Conservation (phyloP, 2,888 invertebrate species). For the Drosophila trichaetosa region DNA sequence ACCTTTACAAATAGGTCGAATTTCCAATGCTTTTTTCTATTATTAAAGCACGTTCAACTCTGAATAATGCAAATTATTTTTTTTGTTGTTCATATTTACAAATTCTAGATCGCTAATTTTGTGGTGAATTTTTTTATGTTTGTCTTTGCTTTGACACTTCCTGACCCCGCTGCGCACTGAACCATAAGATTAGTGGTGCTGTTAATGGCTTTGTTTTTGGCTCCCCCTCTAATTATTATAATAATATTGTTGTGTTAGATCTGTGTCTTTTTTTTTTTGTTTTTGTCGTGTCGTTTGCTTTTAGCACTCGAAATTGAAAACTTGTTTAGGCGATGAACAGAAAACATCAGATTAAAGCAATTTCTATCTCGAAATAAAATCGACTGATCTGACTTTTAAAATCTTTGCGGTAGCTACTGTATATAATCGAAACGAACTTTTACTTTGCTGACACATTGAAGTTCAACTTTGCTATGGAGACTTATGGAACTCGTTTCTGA, state of each 20-base stretch:
- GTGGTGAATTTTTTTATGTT: constrained; percentile 42
- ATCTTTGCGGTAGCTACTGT: constrained; percentile 55
- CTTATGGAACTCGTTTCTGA: constrained; percentile 67
- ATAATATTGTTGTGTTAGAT: constrained; percentile 66
- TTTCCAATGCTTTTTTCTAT: constrained; percentile 18
- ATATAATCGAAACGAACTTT: constrained; percentile 51
- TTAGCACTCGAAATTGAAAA: constrained; percentile 62
- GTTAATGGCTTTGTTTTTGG: constrained; percentile 61
- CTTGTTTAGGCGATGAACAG: constrained; percentile 58
- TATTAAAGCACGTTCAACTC: constrained; percentile 44
- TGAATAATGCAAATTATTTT: constrained; percentile 28
- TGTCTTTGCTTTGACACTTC: constrained; percentile 42
- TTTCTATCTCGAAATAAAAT: constrained; percentile 35
- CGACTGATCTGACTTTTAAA: constrained; percentile 42
- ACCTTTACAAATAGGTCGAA: constrained; percentile 19
- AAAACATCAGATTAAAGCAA: constrained; percentile 32
- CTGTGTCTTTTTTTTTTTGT: constrained; percentile 11
- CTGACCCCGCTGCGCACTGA: constrained; percentile 73
- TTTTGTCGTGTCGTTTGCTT: constrained; percentile 32
- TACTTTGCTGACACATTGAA: constrained; percentile 73
- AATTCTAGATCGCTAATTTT: constrained; percentile 58
- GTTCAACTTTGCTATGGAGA: constrained; percentile 45
- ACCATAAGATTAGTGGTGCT: constrained; percentile 61
- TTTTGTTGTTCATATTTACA: constrained; percentile 12
- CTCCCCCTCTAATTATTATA: constrained; percentile 62